phyloP scores from a whole-genome alignment of 1,140 invertebrate species.

The Drosophila subobscura region DNA sequence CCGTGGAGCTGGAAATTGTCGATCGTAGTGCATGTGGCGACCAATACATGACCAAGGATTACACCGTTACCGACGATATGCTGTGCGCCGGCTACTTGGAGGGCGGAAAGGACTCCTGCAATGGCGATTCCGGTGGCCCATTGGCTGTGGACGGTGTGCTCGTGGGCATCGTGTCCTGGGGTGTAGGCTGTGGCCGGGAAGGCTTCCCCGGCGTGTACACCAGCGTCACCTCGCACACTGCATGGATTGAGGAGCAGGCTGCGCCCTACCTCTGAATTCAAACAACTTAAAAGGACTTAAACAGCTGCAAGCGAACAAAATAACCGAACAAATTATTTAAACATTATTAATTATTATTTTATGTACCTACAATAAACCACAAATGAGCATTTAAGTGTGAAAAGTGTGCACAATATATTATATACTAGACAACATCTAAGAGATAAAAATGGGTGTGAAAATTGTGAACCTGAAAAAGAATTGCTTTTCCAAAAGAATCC shows the following conservation, averaged over 20 bases:
- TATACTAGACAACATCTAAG: no score
- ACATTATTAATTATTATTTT: background rate
- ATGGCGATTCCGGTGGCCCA: constrained; percentile 66
- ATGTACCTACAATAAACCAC: background rate
- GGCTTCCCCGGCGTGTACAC: constrained; percentile 69
- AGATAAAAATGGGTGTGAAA: no score
- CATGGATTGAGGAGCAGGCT: constrained; percentile 70
- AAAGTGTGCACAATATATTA: no score
- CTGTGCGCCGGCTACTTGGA: constrained; percentile 87
- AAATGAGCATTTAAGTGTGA: constrained; percentile 21
- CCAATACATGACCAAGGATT: constrained; percentile 71
- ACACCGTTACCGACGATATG: constrained; percentile 87
- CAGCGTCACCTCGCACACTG: constrained; percentile 56
- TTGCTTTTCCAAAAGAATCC: no score
- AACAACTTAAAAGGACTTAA: background rate
- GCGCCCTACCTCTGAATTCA: constrained; percentile 45
- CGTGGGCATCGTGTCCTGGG: constrained; percentile 68
- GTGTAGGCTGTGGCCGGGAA: constrained; percentile 63
- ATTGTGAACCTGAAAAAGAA: no score
- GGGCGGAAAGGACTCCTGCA: constrained; percentile 65
- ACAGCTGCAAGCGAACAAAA: constrained; percentile 42
- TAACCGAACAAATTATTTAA: constrained; percentile 44
- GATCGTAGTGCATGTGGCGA: constrained; percentile 51
- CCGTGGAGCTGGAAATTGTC: constrained; percentile 83
- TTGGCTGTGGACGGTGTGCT: constrained; percentile 56